These are phyloP conservation scores for Xestobium rufovillosum DNA, from an alignment of 2,888 invertebrate genomes.

Conservation along the genomic window DNA sequence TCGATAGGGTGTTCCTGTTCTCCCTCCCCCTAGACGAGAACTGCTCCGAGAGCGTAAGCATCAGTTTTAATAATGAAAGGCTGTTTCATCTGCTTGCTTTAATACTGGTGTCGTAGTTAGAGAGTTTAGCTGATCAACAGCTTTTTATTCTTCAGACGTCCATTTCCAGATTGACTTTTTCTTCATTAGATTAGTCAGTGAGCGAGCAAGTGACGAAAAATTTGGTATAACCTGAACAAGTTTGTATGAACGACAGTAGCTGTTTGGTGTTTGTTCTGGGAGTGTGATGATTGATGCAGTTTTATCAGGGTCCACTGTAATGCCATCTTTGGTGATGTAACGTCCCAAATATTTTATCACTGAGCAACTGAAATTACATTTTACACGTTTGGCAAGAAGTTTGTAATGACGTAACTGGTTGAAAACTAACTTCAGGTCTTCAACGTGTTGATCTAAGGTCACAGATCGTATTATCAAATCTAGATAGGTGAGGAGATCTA, in stretches of 20 bases:
- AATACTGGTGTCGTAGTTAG: slow-evolving; percentile 14
- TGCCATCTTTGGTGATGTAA: slow-evolving; percentile 18
- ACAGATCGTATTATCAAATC: slow-evolving; percentile 23
- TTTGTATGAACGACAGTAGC: slow-evolving; percentile 20
- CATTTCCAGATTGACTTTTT: slow-evolving; percentile 19
- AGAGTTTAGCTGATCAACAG: slow-evolving; percentile 12
- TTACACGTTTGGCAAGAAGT: slow-evolving; percentile 14
- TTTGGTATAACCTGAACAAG: slow-evolving; percentile 22
- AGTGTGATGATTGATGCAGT: slow-evolving; percentile 17
- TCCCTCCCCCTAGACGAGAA: slow-evolving; percentile 13
- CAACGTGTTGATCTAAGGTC: slow-evolving; percentile 17
- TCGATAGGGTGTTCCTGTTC: slow-evolving; percentile 11
- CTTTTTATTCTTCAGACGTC: slow-evolving; percentile 6
- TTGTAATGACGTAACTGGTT: slow-evolving; percentile 13
- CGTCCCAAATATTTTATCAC: slow-evolving; percentile 19
- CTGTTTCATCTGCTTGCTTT: slow-evolving; percentile 13
- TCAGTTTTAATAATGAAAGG: slow-evolving; percentile 12
- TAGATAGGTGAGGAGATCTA: slow-evolving; percentile 17
- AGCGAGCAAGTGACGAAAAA: slow-evolving; percentile 19
- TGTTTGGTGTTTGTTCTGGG: slow-evolving; percentile 20
- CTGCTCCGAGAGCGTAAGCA: slow-evolving; percentile 12
- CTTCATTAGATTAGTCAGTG: slow-evolving; percentile 18
- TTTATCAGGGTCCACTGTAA: slow-evolving; percentile 21
- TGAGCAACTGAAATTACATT: slow-evolving; percentile 17
- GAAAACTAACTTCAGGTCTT: slow-evolving; percentile 13